These are phyloP conservation scores for Empidonax traillii DNA, from an alignment of 2,113 vertebrate genomes.

Conservation along the genomic window DNA sequence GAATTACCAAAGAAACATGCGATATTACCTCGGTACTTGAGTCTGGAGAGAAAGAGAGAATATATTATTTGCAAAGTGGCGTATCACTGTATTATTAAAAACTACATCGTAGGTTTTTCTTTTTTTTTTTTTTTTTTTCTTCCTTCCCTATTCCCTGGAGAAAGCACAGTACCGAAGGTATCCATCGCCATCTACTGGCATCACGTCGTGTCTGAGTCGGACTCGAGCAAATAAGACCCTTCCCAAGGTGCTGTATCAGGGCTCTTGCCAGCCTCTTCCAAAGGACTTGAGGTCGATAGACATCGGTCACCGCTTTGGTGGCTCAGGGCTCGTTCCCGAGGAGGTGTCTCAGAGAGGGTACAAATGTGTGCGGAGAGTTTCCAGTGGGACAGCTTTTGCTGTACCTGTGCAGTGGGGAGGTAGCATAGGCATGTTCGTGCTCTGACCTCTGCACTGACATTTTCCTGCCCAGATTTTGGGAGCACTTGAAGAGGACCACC, in stretches of 20 bases:
- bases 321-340: background rate
- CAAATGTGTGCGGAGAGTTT: background rate
- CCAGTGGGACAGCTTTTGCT: background rate
- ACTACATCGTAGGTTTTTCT: background rate
- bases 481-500: background rate
- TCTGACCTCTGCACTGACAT: background rate
- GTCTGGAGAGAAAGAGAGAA: background rate
- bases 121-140: too few species aligned
- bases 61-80: background rate
- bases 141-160: background rate
- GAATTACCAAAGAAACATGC: background rate
- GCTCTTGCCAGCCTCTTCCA: background rate
- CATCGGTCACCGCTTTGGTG: background rate
- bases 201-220: background rate
- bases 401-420: background rate
- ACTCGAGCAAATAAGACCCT: background rate
- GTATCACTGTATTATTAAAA: background rate
- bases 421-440: fast-evolving
- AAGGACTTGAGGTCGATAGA: background rate
- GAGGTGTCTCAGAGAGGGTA: background rate
- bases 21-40: background rate
- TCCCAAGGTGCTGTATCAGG: background rate
- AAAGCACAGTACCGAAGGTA: background rate
- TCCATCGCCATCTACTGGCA: slow-evolving; percentile 46
- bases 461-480: background rate